phyloP scores from a whole-genome alignment of 2,113 vertebrate genomes.

The Paraplagusia blochii region DNA sequence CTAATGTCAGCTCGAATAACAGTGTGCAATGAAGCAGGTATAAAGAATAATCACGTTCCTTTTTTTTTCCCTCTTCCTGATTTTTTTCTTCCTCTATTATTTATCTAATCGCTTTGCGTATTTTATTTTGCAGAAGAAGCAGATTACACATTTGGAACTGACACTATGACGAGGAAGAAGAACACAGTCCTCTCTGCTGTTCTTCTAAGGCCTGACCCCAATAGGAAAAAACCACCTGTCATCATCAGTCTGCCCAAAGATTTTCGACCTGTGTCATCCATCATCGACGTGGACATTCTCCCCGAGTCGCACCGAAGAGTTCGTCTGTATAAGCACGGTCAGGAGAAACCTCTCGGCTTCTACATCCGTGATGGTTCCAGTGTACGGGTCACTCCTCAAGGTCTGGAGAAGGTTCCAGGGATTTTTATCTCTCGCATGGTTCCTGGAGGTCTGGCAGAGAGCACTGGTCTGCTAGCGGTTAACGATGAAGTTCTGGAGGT shows the following conservation, averaged over 20 bases:
- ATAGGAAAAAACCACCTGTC: slow-evolving; percentile 86
- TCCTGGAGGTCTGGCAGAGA: slow-evolving; percentile 91
- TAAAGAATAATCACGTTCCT: slow-evolving; percentile 13
- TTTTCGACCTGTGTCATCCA: slow-evolving; percentile 95
- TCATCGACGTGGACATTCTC: slow-evolving; percentile 97
- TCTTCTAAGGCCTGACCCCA: slow-evolving; percentile 85
- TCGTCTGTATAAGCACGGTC: slow-evolving; percentile 94
- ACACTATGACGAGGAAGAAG: slow-evolving; percentile 89
- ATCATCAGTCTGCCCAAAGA: slow-evolving; percentile 93
- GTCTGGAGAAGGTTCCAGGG: slow-evolving; percentile 92
- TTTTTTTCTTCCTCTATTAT: slow-evolving; percentile 15
- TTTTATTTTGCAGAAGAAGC: slow-evolving; percentile 85
- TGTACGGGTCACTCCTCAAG: slow-evolving; percentile 89
- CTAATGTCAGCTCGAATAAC: slow-evolving; percentile 28
- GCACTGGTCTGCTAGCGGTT: slow-evolving; percentile 92
- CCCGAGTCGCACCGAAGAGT: slow-evolving; percentile 94
- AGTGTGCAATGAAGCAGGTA: slow-evolving; percentile 7
- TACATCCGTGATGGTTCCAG: slow-evolving; percentile 96
- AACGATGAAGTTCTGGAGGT: slow-evolving; percentile 98
- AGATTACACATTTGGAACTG: slow-evolving; percentile 92
- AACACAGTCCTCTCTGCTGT: slow-evolving; percentile 85
- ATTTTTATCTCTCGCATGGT: slow-evolving; percentile 92
- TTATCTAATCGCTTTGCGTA: not conserved
- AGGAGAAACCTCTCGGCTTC: slow-evolving; percentile 93
- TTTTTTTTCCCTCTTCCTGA: slow-evolving; percentile 7